Conservation (phyloP, 2,888 invertebrate species). For the Troglohyphantes excavatus region DNA sequence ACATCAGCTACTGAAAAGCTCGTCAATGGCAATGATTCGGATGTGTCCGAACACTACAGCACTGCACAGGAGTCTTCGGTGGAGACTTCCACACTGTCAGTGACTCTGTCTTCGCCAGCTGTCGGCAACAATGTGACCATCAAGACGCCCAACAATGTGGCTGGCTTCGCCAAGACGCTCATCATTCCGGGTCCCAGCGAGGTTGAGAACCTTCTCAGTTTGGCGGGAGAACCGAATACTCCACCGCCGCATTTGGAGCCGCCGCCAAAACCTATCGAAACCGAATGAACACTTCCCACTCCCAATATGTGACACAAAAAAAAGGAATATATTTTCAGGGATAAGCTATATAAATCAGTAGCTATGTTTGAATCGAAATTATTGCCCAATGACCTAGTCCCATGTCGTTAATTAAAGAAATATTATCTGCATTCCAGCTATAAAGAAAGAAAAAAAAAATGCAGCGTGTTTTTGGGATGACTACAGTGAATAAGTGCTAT, state of each 20-base stretch:
- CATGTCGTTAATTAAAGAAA: conserved; percentile 47
- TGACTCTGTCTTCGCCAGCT: conserved; percentile 28
- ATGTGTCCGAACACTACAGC: conserved; percentile 65
- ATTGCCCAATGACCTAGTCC: conserved; percentile 61
- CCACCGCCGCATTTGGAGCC: conserved; percentile 61
- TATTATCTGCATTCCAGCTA: conserved; percentile 24
- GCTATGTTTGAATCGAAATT: conserved; percentile 53
- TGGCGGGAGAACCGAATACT: conserved; percentile 63
- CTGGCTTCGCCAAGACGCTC: conserved; percentile 75
- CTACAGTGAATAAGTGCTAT: background rate
- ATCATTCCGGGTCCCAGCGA: conserved; percentile 68
- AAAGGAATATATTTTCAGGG: conserved; percentile 45
- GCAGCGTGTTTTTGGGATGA: background rate
- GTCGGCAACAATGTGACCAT: conserved; percentile 25
- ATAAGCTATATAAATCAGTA: conserved; percentile 42
- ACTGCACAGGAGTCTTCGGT: conserved; percentile 51
- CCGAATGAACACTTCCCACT: conserved; percentile 25
- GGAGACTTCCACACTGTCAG: conserved; percentile 26
- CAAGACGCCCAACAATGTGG: conserved; percentile 63
- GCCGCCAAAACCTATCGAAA: conserved; percentile 54
- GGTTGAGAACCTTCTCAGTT: conserved; percentile 58
- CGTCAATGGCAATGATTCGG: conserved; percentile 62
- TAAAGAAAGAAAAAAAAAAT: conserved; percentile 2
- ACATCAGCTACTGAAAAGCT: conserved; percentile 17
- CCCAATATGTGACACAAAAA: background rate